phyloP scores from a whole-genome alignment of 2,888 invertebrate species.

The Andrena haemorrhoa region DNA sequence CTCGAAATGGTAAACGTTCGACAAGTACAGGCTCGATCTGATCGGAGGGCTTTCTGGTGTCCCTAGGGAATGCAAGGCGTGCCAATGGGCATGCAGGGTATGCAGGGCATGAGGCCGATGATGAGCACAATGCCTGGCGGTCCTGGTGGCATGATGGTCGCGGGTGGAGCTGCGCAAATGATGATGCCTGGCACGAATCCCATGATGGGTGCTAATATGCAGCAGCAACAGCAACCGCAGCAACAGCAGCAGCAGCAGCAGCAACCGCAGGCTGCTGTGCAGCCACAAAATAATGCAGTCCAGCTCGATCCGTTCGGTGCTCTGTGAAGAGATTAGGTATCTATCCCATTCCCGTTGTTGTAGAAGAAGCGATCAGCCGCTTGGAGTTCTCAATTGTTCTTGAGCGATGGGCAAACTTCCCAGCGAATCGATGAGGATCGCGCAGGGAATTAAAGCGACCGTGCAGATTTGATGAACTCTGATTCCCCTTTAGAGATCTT shows the following conservation, averaged over 20 bases:
- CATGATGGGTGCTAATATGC: slow-evolving; percentile 78
- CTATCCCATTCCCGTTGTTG: slow-evolving; percentile 24
- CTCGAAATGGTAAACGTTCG: slow-evolving; percentile 26
- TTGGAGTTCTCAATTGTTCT: neutral
- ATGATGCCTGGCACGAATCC: slow-evolving; percentile 77
- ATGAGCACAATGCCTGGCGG: slow-evolving; percentile 80
- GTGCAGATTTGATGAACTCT: neutral
- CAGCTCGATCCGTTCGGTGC: slow-evolving; percentile 87
- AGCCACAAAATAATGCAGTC: slow-evolving; percentile 84
- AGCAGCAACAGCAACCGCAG: slow-evolving; percentile 60
- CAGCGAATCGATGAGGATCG: neutral
- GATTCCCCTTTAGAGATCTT: neutral
- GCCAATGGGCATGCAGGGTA: slow-evolving; percentile 80
- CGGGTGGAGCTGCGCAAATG: slow-evolving; percentile 77
- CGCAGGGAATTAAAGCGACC: neutral
- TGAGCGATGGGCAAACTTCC: too few relatives aligned
- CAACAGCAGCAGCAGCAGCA: slow-evolving; percentile 75
- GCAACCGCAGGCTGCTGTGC: slow-evolving; percentile 80
- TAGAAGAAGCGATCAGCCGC: neutral
- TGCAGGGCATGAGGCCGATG: slow-evolving; percentile 82
- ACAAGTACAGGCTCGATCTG: slow-evolving; percentile 39
- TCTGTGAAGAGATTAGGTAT: slow-evolving; percentile 81
- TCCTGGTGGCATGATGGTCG: slow-evolving; percentile 78
- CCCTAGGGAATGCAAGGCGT: slow-evolving; percentile 81
- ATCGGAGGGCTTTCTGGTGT: slow-evolving; percentile 66